Evolutionary conservation across 2,888 invertebrate genomes (phyloP), one percentile per base, ranked within the genome.

Genomic region (Coronaproctus castanopsis): DNA sequence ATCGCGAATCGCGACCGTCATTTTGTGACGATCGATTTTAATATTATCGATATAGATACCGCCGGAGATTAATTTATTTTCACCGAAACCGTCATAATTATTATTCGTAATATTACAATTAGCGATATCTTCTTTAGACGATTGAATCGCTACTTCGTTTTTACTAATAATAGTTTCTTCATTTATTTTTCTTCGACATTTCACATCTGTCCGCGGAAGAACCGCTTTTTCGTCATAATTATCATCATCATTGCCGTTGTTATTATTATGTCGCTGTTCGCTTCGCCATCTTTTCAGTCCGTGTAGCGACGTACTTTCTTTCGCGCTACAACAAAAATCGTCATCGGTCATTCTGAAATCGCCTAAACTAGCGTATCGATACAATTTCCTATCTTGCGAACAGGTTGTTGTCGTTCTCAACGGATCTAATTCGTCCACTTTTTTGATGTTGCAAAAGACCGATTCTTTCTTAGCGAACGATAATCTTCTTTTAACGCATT

Each of bases 1-100:
- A 21, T 63, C 62, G 2, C 52, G 57, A 10, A 63, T 62, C 21
- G 63, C 63, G 18, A 52, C 52, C 20, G 55, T 59, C 55, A 59
- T 59, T 24, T 56, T 51, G 48, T 59, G 55, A 52, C 56, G 55
- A 52, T 59, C 52, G n/a, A 59, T 52, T 14, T 52, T 51, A 51
- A 59, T 18, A 19, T 52, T 59, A 18, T 59, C 59, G 20, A 36
- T 14, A 14, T 36, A 36, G 36, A 36, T 14, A 14, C 36, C 36
- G 36, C 36, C 36, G 36, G 5, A 8, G 36, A 5, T 14, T 5
- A 14, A 36, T 36, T 36, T 36, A 14, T 36, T 36, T 8, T 14
- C 5, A 5, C 5, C 5, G 14, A 8, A 5, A 14, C 36, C 14
- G 36, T 36, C 36, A 14, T 14, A 5, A 14, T 36, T 36, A 36